These are phyloP conservation scores for Philopedon plagiatum DNA, from an alignment of 2,888 invertebrate genomes.

Conservation along the genomic window DNA sequence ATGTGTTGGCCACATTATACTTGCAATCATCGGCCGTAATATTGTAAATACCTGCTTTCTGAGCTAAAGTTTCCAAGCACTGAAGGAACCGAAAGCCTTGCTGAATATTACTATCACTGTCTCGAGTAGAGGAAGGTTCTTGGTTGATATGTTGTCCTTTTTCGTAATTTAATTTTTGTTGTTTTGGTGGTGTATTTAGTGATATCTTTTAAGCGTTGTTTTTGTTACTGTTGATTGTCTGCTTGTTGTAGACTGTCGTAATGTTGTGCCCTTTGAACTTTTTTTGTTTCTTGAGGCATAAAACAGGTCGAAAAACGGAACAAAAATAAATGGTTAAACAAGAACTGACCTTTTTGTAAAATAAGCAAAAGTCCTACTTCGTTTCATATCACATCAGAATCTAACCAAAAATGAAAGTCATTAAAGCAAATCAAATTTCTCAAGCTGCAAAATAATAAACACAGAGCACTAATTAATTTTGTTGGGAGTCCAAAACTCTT, in stretches of 20 bases:
- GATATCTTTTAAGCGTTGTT: slow-evolving; percentile 68
- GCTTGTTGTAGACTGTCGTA: slow-evolving; percentile 72
- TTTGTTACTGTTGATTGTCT: slow-evolving; percentile 64
- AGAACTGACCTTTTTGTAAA: slow-evolving; percentile 85
- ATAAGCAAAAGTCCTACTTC: slow-evolving; percentile 85
- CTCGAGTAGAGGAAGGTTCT: slow-evolving; percentile 66
- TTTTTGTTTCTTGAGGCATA: slow-evolving; percentile 21
- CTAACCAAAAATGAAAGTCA: slow-evolving; percentile 71
- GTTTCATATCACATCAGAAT: slow-evolving; percentile 77
- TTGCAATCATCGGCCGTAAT: slow-evolving; percentile 81
- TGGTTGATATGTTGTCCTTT: slow-evolving; percentile 62
- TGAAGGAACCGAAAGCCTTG: slow-evolving; percentile 70
- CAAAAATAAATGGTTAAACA: slow-evolving; percentile 67
- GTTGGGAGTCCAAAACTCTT: neutral
- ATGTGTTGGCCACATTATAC: slow-evolving; percentile 79
- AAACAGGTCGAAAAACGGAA: slow-evolving; percentile 36
- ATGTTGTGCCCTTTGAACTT: slow-evolving; percentile 78
- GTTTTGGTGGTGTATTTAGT: slow-evolving; percentile 63
- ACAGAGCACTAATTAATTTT: neutral
- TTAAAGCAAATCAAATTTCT: slow-evolving; percentile 41
- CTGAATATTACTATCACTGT: slow-evolving; percentile 52
- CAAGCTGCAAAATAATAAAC: slow-evolving; percentile 27
- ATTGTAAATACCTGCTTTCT: slow-evolving; percentile 76
- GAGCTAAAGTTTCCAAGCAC: slow-evolving; percentile 80
- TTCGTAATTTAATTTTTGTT: slow-evolving; percentile 61